phyloP scores from a whole-genome alignment of 2,888 invertebrate species.

The Sacculina carcini region DNA sequence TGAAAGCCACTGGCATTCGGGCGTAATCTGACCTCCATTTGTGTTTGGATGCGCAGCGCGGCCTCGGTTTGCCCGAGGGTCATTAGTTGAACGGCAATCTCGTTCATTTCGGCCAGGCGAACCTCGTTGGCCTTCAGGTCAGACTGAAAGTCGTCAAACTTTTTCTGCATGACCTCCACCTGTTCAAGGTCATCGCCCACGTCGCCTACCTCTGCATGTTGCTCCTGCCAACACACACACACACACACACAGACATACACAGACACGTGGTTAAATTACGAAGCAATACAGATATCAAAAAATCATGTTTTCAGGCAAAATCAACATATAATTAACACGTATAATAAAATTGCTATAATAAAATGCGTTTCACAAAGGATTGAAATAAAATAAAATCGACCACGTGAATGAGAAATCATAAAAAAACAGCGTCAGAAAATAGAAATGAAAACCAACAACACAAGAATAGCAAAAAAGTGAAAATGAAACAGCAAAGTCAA shows the following conservation, averaged over 20 bases:
- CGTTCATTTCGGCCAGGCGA: slow-evolving; percentile 93
- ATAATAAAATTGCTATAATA: too few relatives aligned
- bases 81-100: slow-evolving; percentile 88
- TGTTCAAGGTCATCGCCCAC: slow-evolving; percentile 95
- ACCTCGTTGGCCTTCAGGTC: slow-evolving; percentile 93
- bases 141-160: slow-evolving; percentile 96
- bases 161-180: slow-evolving; percentile 97
- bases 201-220: slow-evolving; percentile 85
- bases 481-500: too few relatives aligned
- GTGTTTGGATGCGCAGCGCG: slow-evolving; percentile 89
- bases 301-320: too few relatives aligned
- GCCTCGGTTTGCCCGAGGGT: slow-evolving; percentile 95
- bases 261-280: not conserved
- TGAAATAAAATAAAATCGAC: too few relatives aligned
- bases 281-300: not conserved
- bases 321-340: too few relatives aligned
- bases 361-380: too few relatives aligned
- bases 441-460: too few relatives aligned
- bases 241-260: slow-evolving; percentile 6
- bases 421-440: too few relatives aligned
- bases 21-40: slow-evolving; percentile 50
- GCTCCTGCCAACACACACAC: too few relatives aligned
- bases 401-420: too few relatives aligned
- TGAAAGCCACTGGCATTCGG: too few relatives aligned
- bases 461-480: too few relatives aligned